Evolutionary conservation across 2,797 vertebrate species (phyloP).

Genomic region (Pelochelys cantorii): DNA sequence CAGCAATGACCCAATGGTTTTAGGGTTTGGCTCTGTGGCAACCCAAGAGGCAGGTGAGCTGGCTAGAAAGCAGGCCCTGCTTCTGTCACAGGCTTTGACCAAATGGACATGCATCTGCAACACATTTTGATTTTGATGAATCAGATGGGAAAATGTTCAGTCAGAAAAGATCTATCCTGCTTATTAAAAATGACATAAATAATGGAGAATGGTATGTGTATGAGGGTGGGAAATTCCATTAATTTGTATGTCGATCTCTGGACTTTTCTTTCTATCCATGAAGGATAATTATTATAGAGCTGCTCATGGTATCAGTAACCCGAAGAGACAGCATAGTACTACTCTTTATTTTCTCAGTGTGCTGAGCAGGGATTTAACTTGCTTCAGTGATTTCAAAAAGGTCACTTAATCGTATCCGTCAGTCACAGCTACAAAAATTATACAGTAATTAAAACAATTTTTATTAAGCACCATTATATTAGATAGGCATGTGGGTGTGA

Average conservation of each 20-base stretch:
- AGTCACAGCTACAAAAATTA: background rate
- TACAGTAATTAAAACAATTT: background rate
- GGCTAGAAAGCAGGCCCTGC: too few relatives aligned
- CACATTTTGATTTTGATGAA: too few relatives aligned
- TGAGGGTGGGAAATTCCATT: background rate
- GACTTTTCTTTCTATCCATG: background rate
- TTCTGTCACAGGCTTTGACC: too few relatives aligned
- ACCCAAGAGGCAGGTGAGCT: too few relatives aligned
- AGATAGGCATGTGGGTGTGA: rapidly evolving
- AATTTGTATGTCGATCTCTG: background rate
- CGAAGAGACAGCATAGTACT: background rate
- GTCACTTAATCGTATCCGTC: background rate
- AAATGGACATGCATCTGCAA: too few relatives aligned
- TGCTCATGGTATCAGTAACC: background rate
- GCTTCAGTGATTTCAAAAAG: background rate
- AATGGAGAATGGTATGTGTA: background rate
- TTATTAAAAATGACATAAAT: too few relatives aligned
- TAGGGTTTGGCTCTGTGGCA: background rate
- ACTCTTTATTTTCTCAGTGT: background rate
- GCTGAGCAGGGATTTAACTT: background rate
- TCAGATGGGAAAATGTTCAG: too few relatives aligned
- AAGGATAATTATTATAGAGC: background rate
- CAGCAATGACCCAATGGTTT: background rate
- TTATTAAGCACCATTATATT: background rate
- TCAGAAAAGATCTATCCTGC: too few relatives aligned